Base-by-base conservation (phyloP, 2,888 invertebrate species). In the Eristalis arbustorum region DNA sequence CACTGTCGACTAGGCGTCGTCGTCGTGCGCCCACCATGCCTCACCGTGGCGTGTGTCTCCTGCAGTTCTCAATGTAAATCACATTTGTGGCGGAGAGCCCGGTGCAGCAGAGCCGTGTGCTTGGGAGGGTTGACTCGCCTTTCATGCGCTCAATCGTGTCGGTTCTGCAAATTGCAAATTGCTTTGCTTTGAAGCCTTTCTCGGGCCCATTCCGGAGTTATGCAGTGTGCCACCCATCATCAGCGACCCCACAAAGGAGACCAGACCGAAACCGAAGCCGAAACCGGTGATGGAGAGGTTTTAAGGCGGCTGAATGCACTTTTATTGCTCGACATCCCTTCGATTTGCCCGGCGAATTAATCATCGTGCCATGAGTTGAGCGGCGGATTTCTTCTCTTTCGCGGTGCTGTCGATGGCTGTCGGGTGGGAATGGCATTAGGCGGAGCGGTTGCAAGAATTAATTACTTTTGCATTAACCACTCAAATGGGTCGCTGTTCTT, bases 401-500 rank as follows among this genome's bases (percentile, higher is more conserved):
- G n/a, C n/a, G 49, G 6, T 8, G 42, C 14, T 14, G 42, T 42
- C 42, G 42, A 42, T 14, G 18, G 49, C 1, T 18, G 18, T n/a
- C n/a, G n/a, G n/a, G 25, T 49, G 8, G 18, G 25, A 67, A 67
- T 14, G 73, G 73, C 67, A 73, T 83, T 77, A 69, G 82, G 56
- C 31, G 67, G 62, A 75, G 59, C 59, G 31, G 64, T 40, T 66
- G 34, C 57, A 25, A 8, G 49, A 83, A 34, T 73, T 83, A 73
- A 78, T 78, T 78, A 78, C 72, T 69, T 83, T 68, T 68, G 73
- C 62, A 73, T 78, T 78, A 59, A 66, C 28, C n/a, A 3, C 34
- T 67, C 40, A 40, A 83, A 78, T 83, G 67, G 37, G 22, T 82
- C 67, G 49, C 18, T 56, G 13, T n/a, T n/a, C 25, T 40, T 14